These are phyloP conservation scores for Amphiprion ocellaris DNA, from an alignment of 2,113 vertebrate genomes.

Conservation along the genomic window DNA sequence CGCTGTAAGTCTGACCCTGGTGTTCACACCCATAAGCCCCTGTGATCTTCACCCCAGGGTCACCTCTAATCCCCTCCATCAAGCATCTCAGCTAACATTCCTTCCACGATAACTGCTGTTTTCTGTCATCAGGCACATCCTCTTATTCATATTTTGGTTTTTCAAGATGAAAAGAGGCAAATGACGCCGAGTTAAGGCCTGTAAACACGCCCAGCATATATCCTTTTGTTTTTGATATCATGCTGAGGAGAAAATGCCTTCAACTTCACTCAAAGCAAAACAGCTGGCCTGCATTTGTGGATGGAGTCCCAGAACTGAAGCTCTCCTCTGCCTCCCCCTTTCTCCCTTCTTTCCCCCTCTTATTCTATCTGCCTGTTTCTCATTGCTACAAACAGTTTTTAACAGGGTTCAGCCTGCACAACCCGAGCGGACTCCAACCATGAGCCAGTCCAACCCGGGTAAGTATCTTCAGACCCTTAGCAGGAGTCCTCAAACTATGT, in stretches of 20 bases:
- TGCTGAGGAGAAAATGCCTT: constrained; percentile 53
- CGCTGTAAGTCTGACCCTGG: constrained; percentile 53
- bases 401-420: constrained; percentile 81
- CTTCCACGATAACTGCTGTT: constrained; percentile 52
- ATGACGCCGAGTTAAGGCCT: constrained; percentile 22
- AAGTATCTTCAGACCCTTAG: constrained; percentile 75
- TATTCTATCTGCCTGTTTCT: constrained; percentile 67
- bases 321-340: constrained; percentile 3
- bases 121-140: constrained; percentile 57
- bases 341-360: constrained; percentile 3
- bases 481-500: constrained; percentile 14
- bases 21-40: constrained; percentile 54
- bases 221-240: constrained; percentile 62
- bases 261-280: constrained; percentile 47
- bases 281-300: constrained; percentile 70
- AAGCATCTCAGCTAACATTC: constrained; percentile 63
- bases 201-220: constrained; percentile 52
- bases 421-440: constrained; percentile 76
- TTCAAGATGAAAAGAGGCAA: constrained; percentile 65
- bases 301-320: constrained; percentile 45
- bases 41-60: constrained; percentile 64
- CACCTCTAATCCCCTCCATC: constrained; percentile 63
- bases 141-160: constrained; percentile 58
- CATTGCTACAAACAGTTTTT: constrained; percentile 76
- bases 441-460: constrained; percentile 82